Conservation (phyloP, 2,888 invertebrate species). For the Boloria selene region DNA sequence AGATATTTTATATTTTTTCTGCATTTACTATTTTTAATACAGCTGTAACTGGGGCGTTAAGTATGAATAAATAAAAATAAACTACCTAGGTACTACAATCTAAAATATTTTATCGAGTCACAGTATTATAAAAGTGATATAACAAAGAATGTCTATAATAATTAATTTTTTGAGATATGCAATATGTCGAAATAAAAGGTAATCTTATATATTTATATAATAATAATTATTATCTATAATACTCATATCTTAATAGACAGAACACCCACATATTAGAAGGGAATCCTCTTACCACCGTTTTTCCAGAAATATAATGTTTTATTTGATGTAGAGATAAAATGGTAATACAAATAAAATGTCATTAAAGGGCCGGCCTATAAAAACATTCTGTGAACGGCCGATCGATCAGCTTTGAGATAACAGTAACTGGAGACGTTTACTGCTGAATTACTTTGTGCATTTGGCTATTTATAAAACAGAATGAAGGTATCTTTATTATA, state of each 20-base stretch:
- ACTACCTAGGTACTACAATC: too few species aligned
- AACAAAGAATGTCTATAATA: neutral
- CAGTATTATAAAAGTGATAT: neutral
- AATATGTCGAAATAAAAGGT: too few species aligned
- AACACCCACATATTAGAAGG: constrained; percentile 4
- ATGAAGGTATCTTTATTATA: constrained; percentile 1
- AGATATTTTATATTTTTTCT: constrained; percentile 9
- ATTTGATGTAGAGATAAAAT: constrained; percentile 27
- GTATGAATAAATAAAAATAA: neutral
- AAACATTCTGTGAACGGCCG: constrained; percentile 57
- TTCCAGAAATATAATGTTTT: constrained; percentile 17
- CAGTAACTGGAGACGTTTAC: constrained; percentile 63
- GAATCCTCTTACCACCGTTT: constrained; percentile 9
- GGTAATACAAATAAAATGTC: constrained; percentile 39
- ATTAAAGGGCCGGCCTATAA: constrained; percentile 50
- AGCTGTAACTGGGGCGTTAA: neutral
- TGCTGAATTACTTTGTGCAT: constrained; percentile 32
- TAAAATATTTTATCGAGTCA: too few species aligned
- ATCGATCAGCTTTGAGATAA: constrained; percentile 54
- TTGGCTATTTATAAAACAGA: constrained; percentile 26
- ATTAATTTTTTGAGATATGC: neutral
- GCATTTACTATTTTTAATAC: constrained; percentile 13
- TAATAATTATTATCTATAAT: neutral
- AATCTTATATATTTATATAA: too few species aligned
- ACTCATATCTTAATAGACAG: neutral